Base-by-base conservation (phyloP, 2,888 invertebrate genomes). In the Acrocyrtus sp. region DNA sequence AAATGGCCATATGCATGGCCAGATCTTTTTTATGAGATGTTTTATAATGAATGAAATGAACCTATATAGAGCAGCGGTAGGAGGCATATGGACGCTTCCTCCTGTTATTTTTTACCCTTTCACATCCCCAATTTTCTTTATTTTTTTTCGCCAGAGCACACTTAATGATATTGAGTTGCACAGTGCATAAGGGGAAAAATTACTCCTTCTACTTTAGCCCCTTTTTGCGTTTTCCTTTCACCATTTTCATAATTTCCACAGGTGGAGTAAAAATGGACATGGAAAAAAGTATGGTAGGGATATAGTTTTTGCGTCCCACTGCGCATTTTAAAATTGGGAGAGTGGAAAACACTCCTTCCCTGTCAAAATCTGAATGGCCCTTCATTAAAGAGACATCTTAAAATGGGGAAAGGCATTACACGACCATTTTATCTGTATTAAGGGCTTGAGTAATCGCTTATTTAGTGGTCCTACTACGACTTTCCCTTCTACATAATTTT, bases 351-450 rank as follows among this genome's bases (percentile, higher is more conserved):
- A 47, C 19, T 3, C 10, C 4, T n/a, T 57, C 22, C 43, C 43
- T n/a, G n/a, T n/a, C n/a, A n/a, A 57, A 57, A 57, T 57, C 41
- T 43, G 57, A 21, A 57, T 57, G 26, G 43, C 57, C 57, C 41
- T 57, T 57, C 57, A 57, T 57, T 57, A 41, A 43, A 15, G 43
- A 50, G 24, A 26, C 34, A 61, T n/a, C n/a, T n/a, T n/a, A n/a
- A n/a, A 61, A 24, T 6, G 24, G 39, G 26, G 34, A 62, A 41
- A 27, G 26, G n/a, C 54, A 65, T 65, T 65, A 47, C 53, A 53
- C 17, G 48, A 57, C 57, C 43, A 57, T 50, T 66, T n/a, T n/a
- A 57, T 57, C 34, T 48, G 57, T 50, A 66, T 66, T 65, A 65
- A 63, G n/a, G 22, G 22, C 34, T 10, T 34, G 45, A 21, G 53